phyloP scores from a whole-genome alignment of 2,113 vertebrate species.

The Athene cunicularia region DNA sequence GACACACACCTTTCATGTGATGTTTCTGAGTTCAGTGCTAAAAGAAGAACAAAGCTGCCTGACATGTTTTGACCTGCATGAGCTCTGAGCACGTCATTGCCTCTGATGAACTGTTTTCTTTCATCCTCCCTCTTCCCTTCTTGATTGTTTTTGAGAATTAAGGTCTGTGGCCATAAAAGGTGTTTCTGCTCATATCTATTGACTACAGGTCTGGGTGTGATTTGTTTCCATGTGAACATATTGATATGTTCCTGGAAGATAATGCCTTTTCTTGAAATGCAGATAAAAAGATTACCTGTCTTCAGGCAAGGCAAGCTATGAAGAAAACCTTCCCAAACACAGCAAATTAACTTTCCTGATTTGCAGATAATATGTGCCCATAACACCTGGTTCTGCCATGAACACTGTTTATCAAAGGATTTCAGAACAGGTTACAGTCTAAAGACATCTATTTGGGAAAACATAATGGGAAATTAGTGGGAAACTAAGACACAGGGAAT shows the following conservation, averaged over 20 bases:
- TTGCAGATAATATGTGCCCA: accelerated
- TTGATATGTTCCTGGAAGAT: neutral
- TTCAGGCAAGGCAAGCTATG: neutral
- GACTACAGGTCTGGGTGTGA: neutral
- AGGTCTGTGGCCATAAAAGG: neutral
- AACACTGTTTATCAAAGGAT: neutral
- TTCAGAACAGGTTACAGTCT: neutral
- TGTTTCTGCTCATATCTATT: neutral
- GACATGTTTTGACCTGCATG: neutral
- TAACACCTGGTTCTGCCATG: neutral
- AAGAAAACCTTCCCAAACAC: neutral
- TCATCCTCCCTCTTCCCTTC: neutral
- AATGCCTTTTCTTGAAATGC: neutral
- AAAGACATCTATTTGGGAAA: neutral
- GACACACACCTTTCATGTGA: constrained; percentile 9
- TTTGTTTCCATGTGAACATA: neutral
- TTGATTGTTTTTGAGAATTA: neutral
- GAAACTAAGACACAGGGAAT: neutral
- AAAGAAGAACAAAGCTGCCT: neutral
- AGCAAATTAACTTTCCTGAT: neutral
- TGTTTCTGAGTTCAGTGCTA: neutral
- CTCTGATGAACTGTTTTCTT: neutral
- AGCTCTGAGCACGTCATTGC: neutral
- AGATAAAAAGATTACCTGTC: neutral
- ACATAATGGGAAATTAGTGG: neutral